These are phyloP conservation scores for Poeciliopsis turneri DNA, from an alignment of 2,797 vertebrate genomes.

Conservation along the genomic window DNA sequence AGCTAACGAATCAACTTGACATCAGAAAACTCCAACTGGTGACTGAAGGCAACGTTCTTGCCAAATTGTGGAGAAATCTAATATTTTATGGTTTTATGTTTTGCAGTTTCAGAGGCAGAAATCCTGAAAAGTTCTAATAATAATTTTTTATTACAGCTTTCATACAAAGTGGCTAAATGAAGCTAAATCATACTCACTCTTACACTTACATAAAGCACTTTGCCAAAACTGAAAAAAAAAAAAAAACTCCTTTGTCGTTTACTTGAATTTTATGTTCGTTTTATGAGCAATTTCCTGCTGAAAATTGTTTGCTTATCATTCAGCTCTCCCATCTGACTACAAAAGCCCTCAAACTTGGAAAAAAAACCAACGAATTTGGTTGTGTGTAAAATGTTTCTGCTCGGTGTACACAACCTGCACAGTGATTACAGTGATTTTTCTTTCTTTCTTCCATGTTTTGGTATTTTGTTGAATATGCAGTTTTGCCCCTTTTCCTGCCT, in stretches of 20 bases:
- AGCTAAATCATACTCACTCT: slow-evolving; percentile 2
- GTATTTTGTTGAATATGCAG: not conserved
- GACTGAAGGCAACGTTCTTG: slow-evolving; percentile 14
- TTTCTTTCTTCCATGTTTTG: not conserved
- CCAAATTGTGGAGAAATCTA: slow-evolving; percentile 6
- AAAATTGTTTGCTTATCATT: slow-evolving; percentile 24
- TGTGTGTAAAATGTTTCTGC: slow-evolving; percentile 11
- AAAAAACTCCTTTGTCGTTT: slow-evolving; percentile 18
- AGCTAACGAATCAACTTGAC: slow-evolving; percentile 16
- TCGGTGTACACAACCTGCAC: slow-evolving; percentile 3
- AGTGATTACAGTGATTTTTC: slow-evolving; percentile 8
- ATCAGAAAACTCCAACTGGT: slow-evolving; percentile 5
- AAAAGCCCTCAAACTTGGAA: slow-evolving; percentile 26
- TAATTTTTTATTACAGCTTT: slow-evolving; percentile 8
- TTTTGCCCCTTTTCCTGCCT: slow-evolving; percentile 27
- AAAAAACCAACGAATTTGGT: slow-evolving; percentile 6
- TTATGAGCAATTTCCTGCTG: slow-evolving; percentile 12
- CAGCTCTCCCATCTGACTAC: slow-evolving; percentile 24
- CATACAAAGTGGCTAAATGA: slow-evolving; percentile 9
- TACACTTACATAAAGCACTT: not conserved
- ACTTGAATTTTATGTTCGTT: slow-evolving; percentile 27
- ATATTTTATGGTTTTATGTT: slow-evolving; percentile 11
- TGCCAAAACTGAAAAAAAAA: slow-evolving; percentile 13
- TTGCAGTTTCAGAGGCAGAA: slow-evolving; percentile 8
- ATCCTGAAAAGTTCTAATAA: slow-evolving; percentile 10